phyloP scores from a whole-genome alignment of 2,113 vertebrate genomes.

The Marcusenius ussheri region DNA sequence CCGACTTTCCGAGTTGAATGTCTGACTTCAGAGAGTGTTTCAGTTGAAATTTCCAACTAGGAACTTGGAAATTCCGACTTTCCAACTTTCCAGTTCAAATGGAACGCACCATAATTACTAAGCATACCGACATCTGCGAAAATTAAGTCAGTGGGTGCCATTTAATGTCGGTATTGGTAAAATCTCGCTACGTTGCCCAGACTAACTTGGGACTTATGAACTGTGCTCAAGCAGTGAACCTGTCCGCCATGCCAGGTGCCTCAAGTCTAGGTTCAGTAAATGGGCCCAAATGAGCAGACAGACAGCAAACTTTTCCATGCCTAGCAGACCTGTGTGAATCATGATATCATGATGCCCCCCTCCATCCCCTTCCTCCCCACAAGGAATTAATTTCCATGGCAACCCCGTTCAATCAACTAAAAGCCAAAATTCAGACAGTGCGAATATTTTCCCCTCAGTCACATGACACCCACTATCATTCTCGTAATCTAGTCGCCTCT shows the following conservation, averaged over 20 bases:
- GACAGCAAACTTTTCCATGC: slow-evolving; percentile 12
- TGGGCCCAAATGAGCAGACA: background rate
- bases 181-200: background rate
- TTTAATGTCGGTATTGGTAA: background rate
- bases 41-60: background rate
- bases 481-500: background rate
- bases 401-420: slow-evolving; percentile 7
- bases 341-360: slow-evolving; percentile 8
- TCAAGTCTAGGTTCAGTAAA: slow-evolving; percentile 5
- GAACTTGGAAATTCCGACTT: background rate
- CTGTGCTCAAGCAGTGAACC: background rate
- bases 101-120: background rate
- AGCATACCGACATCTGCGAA: background rate
- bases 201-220: slow-evolving; percentile 22
- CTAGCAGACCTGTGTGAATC: slow-evolving; percentile 11
- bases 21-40: background rate
- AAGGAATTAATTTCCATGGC: slow-evolving; percentile 6
- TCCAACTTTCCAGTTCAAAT: background rate
- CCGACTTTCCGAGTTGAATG: background rate
- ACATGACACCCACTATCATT: background rate
- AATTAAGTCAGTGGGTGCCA: background rate
- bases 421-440: slow-evolving; percentile 23
- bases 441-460: background rate
- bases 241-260: slow-evolving; percentile 28
- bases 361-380: slow-evolving; percentile 22